Evolutionary conservation across 2,113 vertebrate species (phyloP), one percentile per base, ranked within the genome.

Genomic region (Hucho hucho): DNA sequence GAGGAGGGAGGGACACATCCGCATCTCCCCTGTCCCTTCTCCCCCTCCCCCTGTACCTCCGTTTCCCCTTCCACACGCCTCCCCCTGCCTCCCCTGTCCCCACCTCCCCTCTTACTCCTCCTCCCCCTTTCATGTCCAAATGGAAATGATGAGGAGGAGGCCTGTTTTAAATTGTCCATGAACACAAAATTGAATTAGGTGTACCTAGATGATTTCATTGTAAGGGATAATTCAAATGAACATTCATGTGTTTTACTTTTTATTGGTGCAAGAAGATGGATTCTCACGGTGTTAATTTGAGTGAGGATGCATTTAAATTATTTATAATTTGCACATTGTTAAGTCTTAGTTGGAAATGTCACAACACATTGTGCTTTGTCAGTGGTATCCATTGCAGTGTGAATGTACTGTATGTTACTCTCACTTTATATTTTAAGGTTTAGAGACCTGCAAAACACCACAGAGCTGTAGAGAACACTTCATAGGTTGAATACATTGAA

Each of bases 1-100:
- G 13, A 78, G 74, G 73, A 82, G 80, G 77, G 58, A 61, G 77
- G 53, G 68, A 81, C 72, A 74, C 69, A 78, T 80, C 72, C 79
- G 80, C 76, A 69, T 70, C 72, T 73, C 43, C 58, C 58, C 58
- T 68, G 13, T 68, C 16, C n/a, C 20, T 24, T 12, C 29, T 67
- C 37, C 67, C 14, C 18, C 65, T 43, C 20, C 32, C 66, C 32
- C 66, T 22, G 16, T 68, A 12, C 20, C n/a, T 13, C 20, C 28
- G 4, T 32, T 5, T 16, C 32, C 32, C 18, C 32, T 18, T 43
- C 25, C 32, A 28, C 29, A 18, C 64, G 2, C 64, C 28, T 29
- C 16, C 64, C 26, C 26, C 64, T 29, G 25, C 25, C 16, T 66
- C 64, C 6, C 26, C 5, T 18, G 3, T 18, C 28, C 13, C 47